Evolutionary conservation across 2,797 vertebrate genomes (phyloP).

Genomic region (Acanthurus leucopareius): DNA sequence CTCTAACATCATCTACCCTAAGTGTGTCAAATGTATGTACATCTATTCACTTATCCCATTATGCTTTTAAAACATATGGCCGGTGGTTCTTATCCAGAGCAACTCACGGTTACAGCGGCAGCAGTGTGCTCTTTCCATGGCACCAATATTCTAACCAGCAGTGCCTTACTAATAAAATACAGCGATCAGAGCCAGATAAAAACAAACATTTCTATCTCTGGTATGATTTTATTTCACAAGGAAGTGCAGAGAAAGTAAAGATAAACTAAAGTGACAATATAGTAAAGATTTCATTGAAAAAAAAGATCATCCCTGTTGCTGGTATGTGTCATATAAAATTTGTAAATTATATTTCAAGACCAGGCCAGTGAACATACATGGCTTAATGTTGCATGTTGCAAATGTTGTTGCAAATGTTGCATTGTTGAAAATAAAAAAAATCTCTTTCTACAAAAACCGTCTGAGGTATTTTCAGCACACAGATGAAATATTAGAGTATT

Average conservation of each 20-base stretch:
- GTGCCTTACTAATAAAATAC: neutral
- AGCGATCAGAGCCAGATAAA: slow-evolving; percentile 16
- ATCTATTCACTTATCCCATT: neutral
- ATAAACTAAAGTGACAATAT: neutral
- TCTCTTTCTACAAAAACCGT: slow-evolving; percentile 18
- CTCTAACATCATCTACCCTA: neutral
- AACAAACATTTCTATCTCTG: slow-evolving; percentile 23
- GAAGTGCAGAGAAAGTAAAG: neutral
- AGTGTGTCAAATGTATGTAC: neutral
- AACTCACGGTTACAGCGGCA: neutral
- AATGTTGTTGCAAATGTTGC: too few species aligned
- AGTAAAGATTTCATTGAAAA: slow-evolving; percentile 10
- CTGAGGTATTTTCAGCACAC: slow-evolving; percentile 63
- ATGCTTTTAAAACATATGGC: neutral
- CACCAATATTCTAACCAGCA: slow-evolving; percentile 17
- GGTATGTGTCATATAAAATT: neutral
- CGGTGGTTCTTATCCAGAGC: neutral
- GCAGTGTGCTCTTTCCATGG: neutral
- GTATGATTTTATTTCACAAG: neutral
- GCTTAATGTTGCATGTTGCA: neutral
- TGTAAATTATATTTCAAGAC: slow-evolving; percentile 31
- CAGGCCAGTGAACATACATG: neutral
- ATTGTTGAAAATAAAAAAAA: slow-evolving; percentile 17
- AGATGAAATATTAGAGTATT: slow-evolving; percentile 62
- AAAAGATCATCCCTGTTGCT: neutral